Percentiles rank a stretch among this genome's conserved stretches.
Conservation (phyloP, 53 echinoderm and acorn worm species). For the Apostichopus leukothele region DNA sequence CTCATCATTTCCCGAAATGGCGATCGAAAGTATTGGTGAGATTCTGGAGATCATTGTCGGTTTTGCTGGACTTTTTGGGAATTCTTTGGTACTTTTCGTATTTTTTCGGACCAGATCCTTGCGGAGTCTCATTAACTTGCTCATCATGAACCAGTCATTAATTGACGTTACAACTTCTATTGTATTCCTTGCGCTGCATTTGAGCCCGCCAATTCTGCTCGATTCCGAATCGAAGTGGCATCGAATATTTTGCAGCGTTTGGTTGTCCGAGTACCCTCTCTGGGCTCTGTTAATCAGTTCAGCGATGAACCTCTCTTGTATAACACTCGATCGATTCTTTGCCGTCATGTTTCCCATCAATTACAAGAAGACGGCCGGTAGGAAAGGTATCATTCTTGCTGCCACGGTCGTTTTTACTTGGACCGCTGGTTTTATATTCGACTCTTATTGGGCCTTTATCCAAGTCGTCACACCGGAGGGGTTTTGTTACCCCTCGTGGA, state of each 20-base stretch:
- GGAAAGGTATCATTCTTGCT: constrained; percentile 55
- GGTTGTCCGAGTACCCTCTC: constrained; percentile 84
- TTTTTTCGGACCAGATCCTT: constrained; percentile 75
- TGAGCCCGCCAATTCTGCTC: constrained; percentile 55
- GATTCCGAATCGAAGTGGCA: constrained; percentile 52
- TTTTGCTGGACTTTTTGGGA: constrained; percentile 71
- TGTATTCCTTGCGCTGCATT: constrained; percentile 70
- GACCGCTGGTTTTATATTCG: constrained; percentile 75
- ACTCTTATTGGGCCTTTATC: constrained; percentile 77
- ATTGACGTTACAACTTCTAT: constrained; percentile 81
- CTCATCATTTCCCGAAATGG: background rate
- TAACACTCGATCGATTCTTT: constrained; percentile 82
- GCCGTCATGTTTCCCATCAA: constrained; percentile 72
- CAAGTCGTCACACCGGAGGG: constrained; percentile 55
- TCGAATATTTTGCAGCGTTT: constrained; percentile 69
- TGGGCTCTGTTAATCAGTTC: constrained; percentile 90
- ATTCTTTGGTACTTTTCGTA: constrained; percentile 74
- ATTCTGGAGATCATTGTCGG: constrained; percentile 72
- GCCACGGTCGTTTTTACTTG: constrained; percentile 45
- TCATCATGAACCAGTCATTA: constrained; percentile 90
- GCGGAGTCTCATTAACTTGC: constrained; percentile 78
- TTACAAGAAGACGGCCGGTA: constrained; percentile 65
- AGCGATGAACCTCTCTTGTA: constrained; percentile 71
- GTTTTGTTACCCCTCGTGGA: constrained; percentile 65
- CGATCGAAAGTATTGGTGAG: constrained; percentile 28